Conservation (phyloP, 64 coral and sea anemone species). For the Dendrophyllia cribrosa region DNA sequence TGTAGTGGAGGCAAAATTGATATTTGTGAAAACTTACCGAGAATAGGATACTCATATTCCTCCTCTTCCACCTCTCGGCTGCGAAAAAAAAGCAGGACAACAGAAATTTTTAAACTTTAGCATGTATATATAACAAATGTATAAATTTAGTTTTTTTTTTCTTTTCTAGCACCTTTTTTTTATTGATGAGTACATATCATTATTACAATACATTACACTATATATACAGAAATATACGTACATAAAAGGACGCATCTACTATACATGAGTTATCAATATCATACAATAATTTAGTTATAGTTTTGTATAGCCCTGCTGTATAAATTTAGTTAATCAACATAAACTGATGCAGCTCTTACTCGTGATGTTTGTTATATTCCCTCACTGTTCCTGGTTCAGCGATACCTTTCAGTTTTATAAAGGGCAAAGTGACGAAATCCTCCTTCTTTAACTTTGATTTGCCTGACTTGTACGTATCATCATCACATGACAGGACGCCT, state of each 20-base stretch:
- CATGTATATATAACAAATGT: background rate
- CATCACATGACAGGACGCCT: conserved; percentile 88
- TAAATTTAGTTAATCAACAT: too few relatives aligned
- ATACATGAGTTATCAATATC: too few relatives aligned
- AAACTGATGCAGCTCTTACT: conserved; percentile 56
- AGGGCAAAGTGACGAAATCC: conserved; percentile 84
- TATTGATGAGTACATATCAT: too few relatives aligned
- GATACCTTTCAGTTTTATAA: conserved; percentile 87
- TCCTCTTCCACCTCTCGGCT: conserved; percentile 96
- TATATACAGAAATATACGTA: too few relatives aligned
- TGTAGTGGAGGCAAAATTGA: too few relatives aligned
- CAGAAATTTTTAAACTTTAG: background rate
- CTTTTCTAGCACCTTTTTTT: too few relatives aligned
- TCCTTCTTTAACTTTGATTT: conserved; percentile 92
- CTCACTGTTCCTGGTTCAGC: conserved; percentile 89
- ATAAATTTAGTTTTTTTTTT: too few relatives aligned
- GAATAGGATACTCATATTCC: conserved; percentile 89
- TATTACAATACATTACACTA: too few relatives aligned
- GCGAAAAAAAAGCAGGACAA: conserved; percentile 29
- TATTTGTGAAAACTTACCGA: conserved; percentile 55
- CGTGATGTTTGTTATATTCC: conserved; percentile 96
- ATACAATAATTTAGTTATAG: too few relatives aligned
- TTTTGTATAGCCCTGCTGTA: too few relatives aligned
- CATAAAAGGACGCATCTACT: too few relatives aligned
- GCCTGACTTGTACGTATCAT: conserved; percentile 87